Base-by-base conservation (phyloP, 2,888 invertebrate species). In the Thera obeliscata region DNA sequence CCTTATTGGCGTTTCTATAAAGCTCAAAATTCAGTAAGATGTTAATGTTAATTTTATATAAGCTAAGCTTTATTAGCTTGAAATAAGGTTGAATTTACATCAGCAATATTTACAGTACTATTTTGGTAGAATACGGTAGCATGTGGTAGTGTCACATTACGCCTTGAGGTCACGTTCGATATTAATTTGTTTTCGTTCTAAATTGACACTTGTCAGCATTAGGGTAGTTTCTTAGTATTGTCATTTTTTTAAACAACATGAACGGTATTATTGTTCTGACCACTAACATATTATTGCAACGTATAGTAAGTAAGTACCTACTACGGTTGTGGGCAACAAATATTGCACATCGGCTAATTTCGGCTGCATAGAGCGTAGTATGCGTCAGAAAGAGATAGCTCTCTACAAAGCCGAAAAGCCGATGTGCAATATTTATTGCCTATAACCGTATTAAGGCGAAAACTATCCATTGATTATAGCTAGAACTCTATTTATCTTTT, bases 71-170 rank as follows among this genome's bases (percentile, higher is more conserved):
- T 66, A 64, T 64, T 58, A 38, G 59, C 4, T 68, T 46, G 56
- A n/a, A 35, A 66, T 71, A 66, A 58, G 54, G 60, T 56, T 63
- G 56, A 64, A 6, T 35, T 62, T 61, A 57, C n/a, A 41, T 11
- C 12, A 41, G 12, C 12, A 56, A 41, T 46, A 9, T 54, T 63
- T 57, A 61, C 41, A 12, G 56, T 81, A 80, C 77, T 81, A 84
- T 84, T 86, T 87, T 81, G 77, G 81, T 83, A 56, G 56, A 22
- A 50, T 81, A 57, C 85, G 81, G 88, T 87, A 88, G 89, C 86
- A 79, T 79, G 78, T 77, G 81, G 76, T 59, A 71, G 84, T 81
- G 76, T 90, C 82, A 74, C 71, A 82, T 90, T 87, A 81, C 90
- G 73, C 76, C 76, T 79, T 75, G 76, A 82, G 86, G 85, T 87